Conservation (phyloP, 2,888 invertebrate species). For the Meteorus colon region DNA sequence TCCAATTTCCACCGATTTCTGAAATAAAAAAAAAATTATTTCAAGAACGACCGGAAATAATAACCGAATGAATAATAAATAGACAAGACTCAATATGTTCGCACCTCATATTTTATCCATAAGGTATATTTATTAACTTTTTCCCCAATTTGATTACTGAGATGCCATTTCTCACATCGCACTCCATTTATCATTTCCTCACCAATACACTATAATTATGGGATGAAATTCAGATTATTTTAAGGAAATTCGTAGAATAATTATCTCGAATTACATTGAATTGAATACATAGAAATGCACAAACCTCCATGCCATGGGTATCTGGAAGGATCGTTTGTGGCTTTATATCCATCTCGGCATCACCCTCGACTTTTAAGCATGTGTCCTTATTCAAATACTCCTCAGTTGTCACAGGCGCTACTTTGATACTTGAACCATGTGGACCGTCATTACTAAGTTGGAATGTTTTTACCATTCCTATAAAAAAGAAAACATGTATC, state of each 20-base stretch:
- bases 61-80: not conserved
- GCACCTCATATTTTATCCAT: slow-evolving; percentile 86
- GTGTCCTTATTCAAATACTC: slow-evolving; percentile 81
- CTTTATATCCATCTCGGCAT: slow-evolving; percentile 76
- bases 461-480: slow-evolving; percentile 91
- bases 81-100: slow-evolving; percentile 24
- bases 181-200: slow-evolving; percentile 83
- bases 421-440: slow-evolving; percentile 84
- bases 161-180: slow-evolving; percentile 85
- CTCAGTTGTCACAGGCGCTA: slow-evolving; percentile 91
- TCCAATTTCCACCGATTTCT: slow-evolving; percentile 62
- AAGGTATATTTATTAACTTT: slow-evolving; percentile 92
- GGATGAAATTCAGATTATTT: slow-evolving; percentile 19
- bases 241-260: slow-evolving; percentile 23
- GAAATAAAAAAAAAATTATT: slow-evolving; percentile 16
- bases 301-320: slow-evolving; percentile 82
- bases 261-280: slow-evolving; percentile 26
- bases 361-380: slow-evolving; percentile 90
- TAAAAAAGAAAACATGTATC: slow-evolving; percentile 30
- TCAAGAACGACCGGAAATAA: not conserved
- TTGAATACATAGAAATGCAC: slow-evolving; percentile 22
- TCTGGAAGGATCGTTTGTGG: slow-evolving; percentile 90
- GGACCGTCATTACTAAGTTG: slow-evolving; percentile 80
- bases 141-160: slow-evolving; percentile 81
- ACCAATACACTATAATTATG: slow-evolving; percentile 72